phyloP scores from a whole-genome alignment of 1,140 invertebrate genomes.

The Philopotamus ludificatus region DNA sequence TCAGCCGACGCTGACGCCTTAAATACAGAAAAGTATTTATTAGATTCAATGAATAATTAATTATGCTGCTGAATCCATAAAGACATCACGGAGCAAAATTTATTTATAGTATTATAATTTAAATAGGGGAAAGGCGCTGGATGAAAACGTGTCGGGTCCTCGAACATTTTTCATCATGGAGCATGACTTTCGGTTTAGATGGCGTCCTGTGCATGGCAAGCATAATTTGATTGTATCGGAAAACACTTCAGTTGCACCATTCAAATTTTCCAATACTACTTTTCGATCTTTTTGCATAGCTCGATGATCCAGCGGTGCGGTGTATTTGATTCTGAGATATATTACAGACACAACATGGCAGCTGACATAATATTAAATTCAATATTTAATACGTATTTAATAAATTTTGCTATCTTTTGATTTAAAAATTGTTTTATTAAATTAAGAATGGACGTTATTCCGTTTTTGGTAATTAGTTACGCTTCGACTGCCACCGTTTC shows the following conservation, averaged over 20 bases:
- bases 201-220: constrained; percentile 1
- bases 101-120: not conserved
- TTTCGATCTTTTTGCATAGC: constrained; percentile 1
- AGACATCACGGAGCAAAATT: not conserved
- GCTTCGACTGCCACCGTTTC: no score
- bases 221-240: constrained; percentile 21
- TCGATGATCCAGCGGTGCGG: not conserved
- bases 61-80: not conserved
- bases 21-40: not conserved
- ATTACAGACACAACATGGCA: no score
- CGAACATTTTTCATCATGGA: not conserved
- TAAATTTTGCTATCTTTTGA: no score
- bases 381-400: no score
- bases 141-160: not conserved
- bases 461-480: no score
- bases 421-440: no score
- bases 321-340: no score
- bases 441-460: no score
- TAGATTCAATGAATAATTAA: not conserved
- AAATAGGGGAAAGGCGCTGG: not conserved
- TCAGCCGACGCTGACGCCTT: not conserved
- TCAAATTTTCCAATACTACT: constrained; percentile 17
- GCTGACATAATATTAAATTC: no score
- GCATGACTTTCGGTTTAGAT: not conserved
- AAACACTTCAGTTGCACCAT: constrained; percentile 8